phyloP scores from a whole-genome alignment of 2,888 invertebrate species.

The Xanthia togata region DNA sequence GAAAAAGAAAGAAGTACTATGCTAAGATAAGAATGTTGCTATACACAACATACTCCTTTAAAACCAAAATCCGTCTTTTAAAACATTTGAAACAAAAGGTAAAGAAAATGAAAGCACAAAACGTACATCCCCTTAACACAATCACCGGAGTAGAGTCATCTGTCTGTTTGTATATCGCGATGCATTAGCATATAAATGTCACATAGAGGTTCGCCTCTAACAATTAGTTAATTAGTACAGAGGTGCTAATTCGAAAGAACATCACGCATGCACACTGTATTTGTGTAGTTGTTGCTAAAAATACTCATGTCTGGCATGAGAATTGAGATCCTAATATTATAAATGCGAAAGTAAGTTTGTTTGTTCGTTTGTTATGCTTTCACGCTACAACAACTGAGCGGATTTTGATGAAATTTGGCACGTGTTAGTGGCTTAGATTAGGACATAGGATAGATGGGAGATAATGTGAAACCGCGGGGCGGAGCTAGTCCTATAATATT shows the following conservation, averaged over 20 bases:
- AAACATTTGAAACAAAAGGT: not conserved
- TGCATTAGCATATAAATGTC: conserved; percentile 70
- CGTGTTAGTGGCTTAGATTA: too few relatives aligned
- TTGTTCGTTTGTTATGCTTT: too few relatives aligned
- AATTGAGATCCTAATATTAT: not conserved
- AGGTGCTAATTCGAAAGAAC: conserved; percentile 46
- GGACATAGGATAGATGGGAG: too few relatives aligned
- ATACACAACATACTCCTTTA: too few relatives aligned
- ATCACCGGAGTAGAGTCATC: conserved; percentile 66
- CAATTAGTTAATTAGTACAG: conserved; percentile 62
- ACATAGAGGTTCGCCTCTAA: conserved; percentile 54
- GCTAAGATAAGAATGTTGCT: too few relatives aligned
- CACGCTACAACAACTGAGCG: too few relatives aligned
- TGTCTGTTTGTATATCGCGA: conserved; percentile 63
- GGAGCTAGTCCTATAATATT: too few relatives aligned
- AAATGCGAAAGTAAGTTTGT: too few relatives aligned
- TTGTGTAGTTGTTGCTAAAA: not conserved
- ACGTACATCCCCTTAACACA: conserved; percentile 60
- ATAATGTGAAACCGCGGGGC: too few relatives aligned
- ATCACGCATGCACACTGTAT: not conserved
- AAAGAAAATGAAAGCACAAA: conserved; percentile 8
- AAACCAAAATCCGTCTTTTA: not conserved
- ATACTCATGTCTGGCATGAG: not conserved
- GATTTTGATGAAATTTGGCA: too few relatives aligned
- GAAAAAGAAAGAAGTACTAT: too few relatives aligned